These are phyloP conservation scores for Xenopus borealis DNA, from an alignment of 2,113 vertebrate species.

Conservation along the genomic window DNA sequence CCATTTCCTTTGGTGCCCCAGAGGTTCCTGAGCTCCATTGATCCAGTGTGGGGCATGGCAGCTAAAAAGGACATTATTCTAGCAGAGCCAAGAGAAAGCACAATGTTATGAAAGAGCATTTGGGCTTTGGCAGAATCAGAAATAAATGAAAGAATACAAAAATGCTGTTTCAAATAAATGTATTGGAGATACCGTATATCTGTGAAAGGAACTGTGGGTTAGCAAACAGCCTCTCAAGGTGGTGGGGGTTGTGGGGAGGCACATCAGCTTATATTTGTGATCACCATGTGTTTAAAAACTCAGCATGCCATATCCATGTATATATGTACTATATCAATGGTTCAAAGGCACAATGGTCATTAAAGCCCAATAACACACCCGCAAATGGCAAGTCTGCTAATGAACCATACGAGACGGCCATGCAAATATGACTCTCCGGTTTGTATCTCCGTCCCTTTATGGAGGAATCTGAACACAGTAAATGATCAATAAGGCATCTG, in stretches of 20 bases:
- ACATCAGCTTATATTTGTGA: not conserved
- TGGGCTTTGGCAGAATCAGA: not conserved
- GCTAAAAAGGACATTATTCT: not conserved
- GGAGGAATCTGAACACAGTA: slow-evolving; percentile 49
- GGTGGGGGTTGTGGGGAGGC: too few species aligned
- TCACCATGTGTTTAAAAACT: slow-evolving; percentile 2
- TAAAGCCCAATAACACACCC: not conserved
- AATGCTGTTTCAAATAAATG: slow-evolving; percentile 16
- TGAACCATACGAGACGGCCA: slow-evolving; percentile 28
- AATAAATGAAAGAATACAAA: not conserved
- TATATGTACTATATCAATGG: not conserved
- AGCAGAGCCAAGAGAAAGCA: not conserved
- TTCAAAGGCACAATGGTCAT: not conserved
- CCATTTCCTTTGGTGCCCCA: not conserved
- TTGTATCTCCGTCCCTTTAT: slow-evolving; percentile 38
- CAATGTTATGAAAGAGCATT: not conserved
- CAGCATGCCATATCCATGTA: not conserved
- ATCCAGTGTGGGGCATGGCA: not conserved
- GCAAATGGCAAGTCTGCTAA: not conserved
- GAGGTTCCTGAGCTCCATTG: not conserved
- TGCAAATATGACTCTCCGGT: slow-evolving; percentile 52
- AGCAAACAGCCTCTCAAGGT: not conserved
- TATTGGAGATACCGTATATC: not conserved
- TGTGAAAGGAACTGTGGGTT: not conserved
- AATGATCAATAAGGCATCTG: slow-evolving; percentile 62